A percentile compares a stretch with the other conserved stretches of the same genome.
Conservation (phyloP, 2,888 invertebrate genomes). For the Endomychus coccineus region DNA sequence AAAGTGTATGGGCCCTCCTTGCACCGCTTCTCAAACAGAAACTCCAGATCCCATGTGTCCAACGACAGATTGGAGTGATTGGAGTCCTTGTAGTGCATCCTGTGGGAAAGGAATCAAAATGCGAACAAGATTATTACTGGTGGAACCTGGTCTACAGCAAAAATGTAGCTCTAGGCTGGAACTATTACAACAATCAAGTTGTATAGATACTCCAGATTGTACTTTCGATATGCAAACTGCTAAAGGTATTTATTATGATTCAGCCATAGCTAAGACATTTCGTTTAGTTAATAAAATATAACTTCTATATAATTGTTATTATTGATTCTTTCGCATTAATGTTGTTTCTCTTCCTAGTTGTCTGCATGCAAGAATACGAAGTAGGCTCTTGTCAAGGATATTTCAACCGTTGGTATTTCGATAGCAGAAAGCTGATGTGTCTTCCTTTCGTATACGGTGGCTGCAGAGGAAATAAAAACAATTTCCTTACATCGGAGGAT, state of each 20-base stretch:
- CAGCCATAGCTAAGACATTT: too few species aligned
- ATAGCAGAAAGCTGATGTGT: conserved; percentile 66
- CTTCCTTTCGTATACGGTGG: conserved; percentile 83
- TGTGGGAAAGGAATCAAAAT: conserved; percentile 76
- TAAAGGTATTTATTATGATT: conserved; percentile 58
- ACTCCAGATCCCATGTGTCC: conserved; percentile 59
- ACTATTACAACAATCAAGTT: conserved; percentile 68
- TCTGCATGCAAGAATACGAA: conserved; percentile 73
- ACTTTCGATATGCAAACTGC: conserved; percentile 66
- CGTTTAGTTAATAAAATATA: too few species aligned
- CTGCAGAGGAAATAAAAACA: conserved; percentile 85
- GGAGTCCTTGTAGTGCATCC: conserved; percentile 85
- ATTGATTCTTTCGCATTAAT: conserved; percentile 1
- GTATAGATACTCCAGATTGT: conserved; percentile 61
- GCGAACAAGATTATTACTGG: conserved; percentile 63
- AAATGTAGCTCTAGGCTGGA: conserved; percentile 62
- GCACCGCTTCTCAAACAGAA: conserved; percentile 48
- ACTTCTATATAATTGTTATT: conserved; percentile 7
- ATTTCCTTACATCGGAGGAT: conserved; percentile 74
- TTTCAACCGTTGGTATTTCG: conserved; percentile 85
- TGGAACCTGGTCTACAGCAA: conserved; percentile 57
- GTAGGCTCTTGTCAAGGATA: conserved; percentile 82
- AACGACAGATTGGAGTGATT: conserved; percentile 83
- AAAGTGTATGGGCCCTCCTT: conserved; percentile 68
- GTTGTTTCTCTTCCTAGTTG: conserved; percentile 49